phyloP scores from a whole-genome alignment of 2,797 vertebrate genomes.

The Falco peregrinus region DNA sequence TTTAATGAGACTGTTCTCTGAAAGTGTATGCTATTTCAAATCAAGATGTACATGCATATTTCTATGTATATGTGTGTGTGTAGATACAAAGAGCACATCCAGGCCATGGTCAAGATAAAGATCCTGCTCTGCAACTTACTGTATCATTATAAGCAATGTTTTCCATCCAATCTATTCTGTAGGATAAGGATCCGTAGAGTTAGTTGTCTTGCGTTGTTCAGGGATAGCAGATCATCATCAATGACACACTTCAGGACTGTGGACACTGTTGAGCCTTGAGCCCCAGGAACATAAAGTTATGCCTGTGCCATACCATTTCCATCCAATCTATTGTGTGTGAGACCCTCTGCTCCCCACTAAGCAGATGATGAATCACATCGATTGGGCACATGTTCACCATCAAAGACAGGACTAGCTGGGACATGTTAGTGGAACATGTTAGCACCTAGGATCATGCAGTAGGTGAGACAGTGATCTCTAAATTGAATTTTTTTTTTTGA shows the following conservation, averaged over 20 bases:
- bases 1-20: background rate
- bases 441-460: background rate
- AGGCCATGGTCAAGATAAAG: background rate
- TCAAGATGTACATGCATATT: background rate
- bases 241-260: background rate
- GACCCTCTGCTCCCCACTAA: background rate
- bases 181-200: background rate
- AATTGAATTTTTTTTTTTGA: background rate
- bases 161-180: background rate
- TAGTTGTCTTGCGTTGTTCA: background rate
- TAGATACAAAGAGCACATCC: background rate
- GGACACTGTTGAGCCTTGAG: background rate
- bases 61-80: background rate
- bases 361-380: background rate
- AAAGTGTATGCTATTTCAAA: background rate
- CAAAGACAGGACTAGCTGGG: background rate
- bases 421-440: background rate
- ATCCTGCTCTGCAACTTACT: background rate
- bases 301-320: background rate
- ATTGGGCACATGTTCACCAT: background rate
- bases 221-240: background rate
- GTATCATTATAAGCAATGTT: background rate
- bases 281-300: background rate
- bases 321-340: background rate
- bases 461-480: background rate